Conservation (phyloP, 1,140 invertebrate species). For the Sinella curviseta region DNA sequence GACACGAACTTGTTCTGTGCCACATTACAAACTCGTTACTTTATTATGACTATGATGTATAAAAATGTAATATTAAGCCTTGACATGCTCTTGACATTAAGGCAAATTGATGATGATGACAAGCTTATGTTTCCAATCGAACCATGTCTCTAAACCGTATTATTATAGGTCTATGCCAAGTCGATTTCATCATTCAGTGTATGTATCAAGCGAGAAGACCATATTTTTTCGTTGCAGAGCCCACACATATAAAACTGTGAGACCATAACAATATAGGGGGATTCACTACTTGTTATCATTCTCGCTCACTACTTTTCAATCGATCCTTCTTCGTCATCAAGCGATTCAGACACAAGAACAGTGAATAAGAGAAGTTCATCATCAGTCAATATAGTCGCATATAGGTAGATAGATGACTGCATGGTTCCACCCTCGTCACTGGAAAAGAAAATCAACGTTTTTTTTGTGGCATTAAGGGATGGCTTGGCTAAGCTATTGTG, state of each 20-base stretch:
- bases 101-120: constrained; percentile 18
- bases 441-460: no score
- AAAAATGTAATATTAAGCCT: background rate
- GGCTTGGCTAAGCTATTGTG: no score
- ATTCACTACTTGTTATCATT: no score
- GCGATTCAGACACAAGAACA: background rate
- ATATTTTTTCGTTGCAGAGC: no score
- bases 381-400: background rate
- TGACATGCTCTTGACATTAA: background rate
- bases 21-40: background rate
- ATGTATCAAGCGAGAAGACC: no score
- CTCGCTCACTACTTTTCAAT: background rate
- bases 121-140: background rate
- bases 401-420: background rate
- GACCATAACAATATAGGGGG: no score
- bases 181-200: no score
- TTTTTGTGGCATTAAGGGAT: no score
- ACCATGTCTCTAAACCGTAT: background rate
- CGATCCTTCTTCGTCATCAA: background rate
- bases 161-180: no score
- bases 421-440: no score
- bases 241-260: no score
- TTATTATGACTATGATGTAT: background rate
- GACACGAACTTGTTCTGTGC: background rate
- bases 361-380: background rate